phyloP scores from a whole-genome alignment of 2,113 vertebrate species.

The Tringa solitaria region DNA sequence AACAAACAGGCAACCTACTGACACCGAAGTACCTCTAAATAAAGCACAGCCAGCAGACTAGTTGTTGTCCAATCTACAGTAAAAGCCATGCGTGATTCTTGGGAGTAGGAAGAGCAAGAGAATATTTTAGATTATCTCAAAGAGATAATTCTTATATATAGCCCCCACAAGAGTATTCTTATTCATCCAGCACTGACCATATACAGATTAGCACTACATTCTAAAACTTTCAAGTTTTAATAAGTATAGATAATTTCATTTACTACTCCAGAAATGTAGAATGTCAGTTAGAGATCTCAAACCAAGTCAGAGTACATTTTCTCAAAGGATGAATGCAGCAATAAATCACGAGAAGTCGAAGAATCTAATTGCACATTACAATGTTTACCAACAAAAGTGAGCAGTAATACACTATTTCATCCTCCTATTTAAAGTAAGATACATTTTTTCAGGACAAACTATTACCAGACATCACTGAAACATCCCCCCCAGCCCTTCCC shows the following conservation, averaged over 20 bases:
- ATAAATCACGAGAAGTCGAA: neutral
- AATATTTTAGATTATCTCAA: neutral
- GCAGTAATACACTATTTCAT: neutral
- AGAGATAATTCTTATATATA: neutral
- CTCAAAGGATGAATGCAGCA: neutral
- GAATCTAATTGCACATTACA: neutral
- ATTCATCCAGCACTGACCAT: neutral
- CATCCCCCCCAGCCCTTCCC: neutral
- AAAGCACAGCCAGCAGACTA: neutral
- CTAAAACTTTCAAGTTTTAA: neutral
- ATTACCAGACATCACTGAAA: neutral
- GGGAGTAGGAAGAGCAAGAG: neutral
- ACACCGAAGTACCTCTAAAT: neutral
- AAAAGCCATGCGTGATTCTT: accelerated
- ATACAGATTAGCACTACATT: neutral
- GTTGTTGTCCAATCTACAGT: neutral
- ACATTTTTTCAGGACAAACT: neutral
- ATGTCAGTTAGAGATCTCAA: neutral
- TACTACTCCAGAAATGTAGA: neutral
- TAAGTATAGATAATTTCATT: neutral
- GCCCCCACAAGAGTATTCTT: neutral
- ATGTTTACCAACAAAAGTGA: neutral
- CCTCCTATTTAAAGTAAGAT: neutral
- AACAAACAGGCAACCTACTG: neutral
- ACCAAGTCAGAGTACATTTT: neutral